These are phyloP conservation scores for Coleophora flavipennella DNA, from an alignment of 2,888 invertebrate species.

Conservation along the genomic window DNA sequence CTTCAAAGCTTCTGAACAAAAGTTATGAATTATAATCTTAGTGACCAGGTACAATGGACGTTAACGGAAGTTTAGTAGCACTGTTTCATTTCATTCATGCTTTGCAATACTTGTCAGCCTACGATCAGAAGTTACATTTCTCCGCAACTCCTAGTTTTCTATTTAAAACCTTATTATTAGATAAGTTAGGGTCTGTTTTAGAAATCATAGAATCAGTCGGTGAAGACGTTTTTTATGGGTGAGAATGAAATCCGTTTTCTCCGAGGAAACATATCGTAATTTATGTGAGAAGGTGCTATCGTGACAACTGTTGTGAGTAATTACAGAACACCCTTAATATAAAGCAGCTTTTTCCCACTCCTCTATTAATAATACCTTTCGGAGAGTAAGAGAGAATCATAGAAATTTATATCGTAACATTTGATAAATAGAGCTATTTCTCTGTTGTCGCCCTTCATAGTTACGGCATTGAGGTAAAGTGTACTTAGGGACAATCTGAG, in stretches of 20 bases:
- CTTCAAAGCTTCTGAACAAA: too few relatives aligned
- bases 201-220: too few relatives aligned
- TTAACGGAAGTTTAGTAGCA: too few relatives aligned
- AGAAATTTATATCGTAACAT: constrained; percentile 32
- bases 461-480: constrained; percentile 2
- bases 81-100: too few relatives aligned
- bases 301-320: too few relatives aligned
- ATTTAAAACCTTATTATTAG: too few relatives aligned
- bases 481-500: not conserved
- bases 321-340: not conserved
- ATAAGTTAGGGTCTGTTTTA: too few relatives aligned
- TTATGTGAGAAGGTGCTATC: constrained; percentile 1
- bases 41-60: too few relatives aligned
- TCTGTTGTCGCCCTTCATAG: constrained; percentile 38
- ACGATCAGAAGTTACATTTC: constrained; percentile 16
- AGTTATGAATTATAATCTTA: too few relatives aligned
- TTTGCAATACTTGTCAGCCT: too few relatives aligned
- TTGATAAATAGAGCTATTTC: constrained; percentile 18
- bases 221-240: too few relatives aligned
- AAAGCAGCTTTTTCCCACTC: not conserved
- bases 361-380: not conserved
- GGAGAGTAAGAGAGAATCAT: constrained; percentile 15
- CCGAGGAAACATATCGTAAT: constrained; percentile 16
- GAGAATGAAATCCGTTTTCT: constrained; percentile 14
- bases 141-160: constrained; percentile 24